Evolutionary conservation across 2,113 vertebrate species (phyloP).

Genomic region (Genyomyrus donnyi): DNA sequence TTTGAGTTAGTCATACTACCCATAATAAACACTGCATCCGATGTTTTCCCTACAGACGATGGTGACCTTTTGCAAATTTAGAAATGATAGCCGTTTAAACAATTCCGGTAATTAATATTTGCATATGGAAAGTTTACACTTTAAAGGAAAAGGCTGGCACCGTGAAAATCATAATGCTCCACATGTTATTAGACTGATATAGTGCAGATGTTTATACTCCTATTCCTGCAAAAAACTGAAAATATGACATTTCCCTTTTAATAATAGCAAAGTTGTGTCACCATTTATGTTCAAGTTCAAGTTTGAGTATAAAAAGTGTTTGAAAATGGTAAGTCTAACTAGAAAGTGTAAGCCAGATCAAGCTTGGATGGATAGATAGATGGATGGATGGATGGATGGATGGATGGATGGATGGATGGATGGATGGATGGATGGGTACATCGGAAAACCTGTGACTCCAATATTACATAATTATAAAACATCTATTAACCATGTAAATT

Average conservation of each 20-base stretch:
- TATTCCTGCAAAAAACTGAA: neutral
- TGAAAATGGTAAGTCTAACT: neutral
- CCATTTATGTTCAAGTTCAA: neutral
- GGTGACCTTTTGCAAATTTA: neutral
- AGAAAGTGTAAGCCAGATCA: neutral
- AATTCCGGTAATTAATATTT: neutral
- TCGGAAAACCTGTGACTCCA: neutral
- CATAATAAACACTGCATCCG: neutral
- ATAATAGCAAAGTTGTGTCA: neutral
- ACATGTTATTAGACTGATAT: neutral
- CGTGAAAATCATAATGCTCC: neutral
- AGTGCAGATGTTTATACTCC: neutral
- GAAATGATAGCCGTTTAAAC: neutral
- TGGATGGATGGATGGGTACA: neutral
- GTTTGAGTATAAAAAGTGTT: neutral
- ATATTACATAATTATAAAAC: neutral
- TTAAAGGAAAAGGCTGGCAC: neutral
- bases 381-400: no score
- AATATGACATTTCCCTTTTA: neutral
- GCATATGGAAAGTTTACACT: neutral
- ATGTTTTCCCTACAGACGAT: neutral
- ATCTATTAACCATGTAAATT: neutral
- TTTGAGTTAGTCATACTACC: neutral
- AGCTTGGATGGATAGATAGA: neutral
- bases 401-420: neutral